Base-by-base conservation (phyloP, 2,888 invertebrate species). In the Micropterix aruncella region DNA sequence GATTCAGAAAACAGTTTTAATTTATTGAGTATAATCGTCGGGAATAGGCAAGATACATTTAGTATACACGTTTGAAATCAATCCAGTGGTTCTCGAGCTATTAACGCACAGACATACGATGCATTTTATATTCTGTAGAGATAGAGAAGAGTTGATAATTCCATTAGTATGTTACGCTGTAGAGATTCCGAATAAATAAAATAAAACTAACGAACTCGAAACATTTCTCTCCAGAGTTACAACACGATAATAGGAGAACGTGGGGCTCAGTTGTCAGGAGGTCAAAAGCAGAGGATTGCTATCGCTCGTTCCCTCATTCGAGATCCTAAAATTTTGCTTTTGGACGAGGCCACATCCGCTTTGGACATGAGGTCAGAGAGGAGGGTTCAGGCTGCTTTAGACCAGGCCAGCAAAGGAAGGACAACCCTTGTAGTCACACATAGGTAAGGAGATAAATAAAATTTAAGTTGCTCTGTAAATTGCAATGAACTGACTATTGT, bases 321-420 rank as follows among this genome's bases (percentile, higher is more conserved):
- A 9, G 76, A 84, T 54, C 90, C 90, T 0, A 78, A 76, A 38
- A 80, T 90, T 42, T 65, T 84, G 43, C 61, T 85, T 15, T 61
- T 85, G 45, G 89, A 90, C 55, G 89, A 90, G 60, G 88, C 88
- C 0, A 90, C 90, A 0, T 89, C 88, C 0, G 89, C 89, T 0
- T 66, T 89, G 40, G 89, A 90, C 61, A 77, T 82, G 18, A 80
- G 83, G 53, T 86, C 85, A 41, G 91, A 90, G 58, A 72, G 77
- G 1, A 79, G 76, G 40, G 90, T 91, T 2, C 90, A 90, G 60
- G 77, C 77, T 18, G 89, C 90, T 1, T 62, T 85, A 38, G 84
- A 86, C 56, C 66, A 72, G 43, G 84, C 83, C 2, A 77, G 81
- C 50, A 62, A 73, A 47, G 84, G 84, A n/a, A 65, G 84, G 42